Evolutionary conservation across 2,888 invertebrate genomes (phyloP).

Genomic region (Tinea pellionella): DNA sequence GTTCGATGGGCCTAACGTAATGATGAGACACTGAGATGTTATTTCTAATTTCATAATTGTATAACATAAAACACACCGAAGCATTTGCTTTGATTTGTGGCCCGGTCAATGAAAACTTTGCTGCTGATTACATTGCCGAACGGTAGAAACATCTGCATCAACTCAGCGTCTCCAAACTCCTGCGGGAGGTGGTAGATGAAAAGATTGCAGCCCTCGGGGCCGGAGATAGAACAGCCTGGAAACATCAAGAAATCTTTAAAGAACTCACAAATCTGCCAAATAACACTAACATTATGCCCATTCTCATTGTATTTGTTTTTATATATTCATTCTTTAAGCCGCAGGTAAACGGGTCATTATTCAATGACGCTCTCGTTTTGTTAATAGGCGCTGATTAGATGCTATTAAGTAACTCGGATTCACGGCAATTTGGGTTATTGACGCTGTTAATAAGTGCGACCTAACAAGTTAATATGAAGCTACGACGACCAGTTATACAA

Average conservation of each 20-base stretch:
- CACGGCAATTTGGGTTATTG: background rate
- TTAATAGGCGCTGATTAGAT: background rate
- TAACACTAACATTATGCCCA: constrained; percentile 30
- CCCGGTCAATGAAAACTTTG: constrained; percentile 99
- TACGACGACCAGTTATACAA: constrained; percentile 6
- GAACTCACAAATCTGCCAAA: constrained; percentile 69
- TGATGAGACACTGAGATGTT: constrained; percentile 2
- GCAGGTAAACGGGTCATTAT: background rate
- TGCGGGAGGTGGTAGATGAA: constrained; percentile 99
- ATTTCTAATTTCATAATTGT: background rate
- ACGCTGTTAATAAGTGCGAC: constrained; percentile 6
- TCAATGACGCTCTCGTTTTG: background rate
- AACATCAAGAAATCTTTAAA: constrained; percentile 78
- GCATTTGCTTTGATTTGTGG: constrained; percentile 99
- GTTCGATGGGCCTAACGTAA: background rate
- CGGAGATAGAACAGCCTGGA: constrained; percentile 94
- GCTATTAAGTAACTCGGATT: background rate
- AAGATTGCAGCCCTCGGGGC: constrained; percentile 99
- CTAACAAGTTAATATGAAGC: constrained; percentile 2
- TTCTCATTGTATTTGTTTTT: background rate
- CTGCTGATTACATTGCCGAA: constrained; percentile 99
- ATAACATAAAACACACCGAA: constrained; percentile 76
- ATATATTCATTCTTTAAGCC: background rate
- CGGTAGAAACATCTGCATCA: constrained; percentile 99
- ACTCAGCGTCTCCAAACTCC: constrained; percentile 98